Evolutionary conservation across 2,797 vertebrate genomes (phyloP).

Genomic region (Danionella dracula): DNA sequence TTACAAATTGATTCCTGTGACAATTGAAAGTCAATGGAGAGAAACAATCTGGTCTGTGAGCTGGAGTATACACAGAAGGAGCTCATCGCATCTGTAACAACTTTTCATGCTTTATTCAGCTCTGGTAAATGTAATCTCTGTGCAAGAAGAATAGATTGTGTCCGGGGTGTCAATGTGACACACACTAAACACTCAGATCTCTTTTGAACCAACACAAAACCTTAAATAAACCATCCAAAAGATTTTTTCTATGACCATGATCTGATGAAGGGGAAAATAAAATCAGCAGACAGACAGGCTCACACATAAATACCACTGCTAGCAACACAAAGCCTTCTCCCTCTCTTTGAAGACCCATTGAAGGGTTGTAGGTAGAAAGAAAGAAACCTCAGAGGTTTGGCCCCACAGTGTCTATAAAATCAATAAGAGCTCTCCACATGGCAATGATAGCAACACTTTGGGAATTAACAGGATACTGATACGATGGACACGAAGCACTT

Average conservation of each 20-base stretch:
- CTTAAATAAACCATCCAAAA: not conserved
- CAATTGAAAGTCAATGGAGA: constrained; percentile 21
- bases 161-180: not conserved
- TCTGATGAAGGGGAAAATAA: constrained; percentile 1
- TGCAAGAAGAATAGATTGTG: not conserved
- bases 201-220: not conserved
- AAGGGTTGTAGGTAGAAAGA: constrained; percentile 46
- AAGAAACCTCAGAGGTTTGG: constrained; percentile 41
- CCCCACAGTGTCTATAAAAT: constrained; percentile 44
- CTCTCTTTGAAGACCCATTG: constrained; percentile 45
- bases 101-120: not conserved
- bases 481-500: constrained; percentile 33
- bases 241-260: not conserved
- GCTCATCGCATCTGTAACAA: constrained; percentile 11
- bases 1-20: constrained; percentile 41
- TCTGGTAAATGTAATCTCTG: not conserved
- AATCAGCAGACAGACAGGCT: constrained; percentile 7
- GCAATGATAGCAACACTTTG: constrained; percentile 39
- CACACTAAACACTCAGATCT: not conserved
- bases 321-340: constrained; percentile 39
- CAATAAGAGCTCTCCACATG: constrained; percentile 41
- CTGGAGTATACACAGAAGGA: not conserved
- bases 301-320: constrained; percentile 31
- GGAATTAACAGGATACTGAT: constrained; percentile 38
- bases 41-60: not conserved